Base-by-base conservation (phyloP, 2,113 vertebrate genomes). In the Pheucticus melanocephalus region DNA sequence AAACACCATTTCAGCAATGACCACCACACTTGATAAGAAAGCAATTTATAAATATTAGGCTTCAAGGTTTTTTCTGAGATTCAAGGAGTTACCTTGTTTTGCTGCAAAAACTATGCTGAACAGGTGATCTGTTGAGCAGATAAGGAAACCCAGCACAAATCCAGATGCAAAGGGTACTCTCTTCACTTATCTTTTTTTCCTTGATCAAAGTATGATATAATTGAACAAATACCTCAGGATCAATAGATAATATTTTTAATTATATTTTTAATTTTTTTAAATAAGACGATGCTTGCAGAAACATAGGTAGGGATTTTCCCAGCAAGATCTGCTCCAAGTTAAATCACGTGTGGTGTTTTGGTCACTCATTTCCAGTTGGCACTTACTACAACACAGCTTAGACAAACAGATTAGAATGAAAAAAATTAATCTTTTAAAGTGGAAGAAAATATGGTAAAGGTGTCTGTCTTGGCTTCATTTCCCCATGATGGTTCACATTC, bases 261-360 rank as follows among this genome's bases (percentile, higher is more conserved):
- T 45, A 5, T 8, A 9, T 39, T 25, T 21, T n/a, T 3, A 11
- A 4, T 30, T 47, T 0, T 24, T 56, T 37, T 15, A n/a, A 47
- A 35, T 10, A 28, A 51, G 13, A 9, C 30, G 37, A n/a, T 45
- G 3, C 24, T 76, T 79, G 40, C 33, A 92, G 13, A 66, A 42
- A 31, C 6, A 59, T 3, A 51, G 24, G 20, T 35, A 86, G 33
- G 44, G 22, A 64, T 48, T 61, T 89, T 61, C 30, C 19, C 47
- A 75, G 21, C 28, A 70, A 90, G 39, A n/a, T 37, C 53, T 73
- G 28, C 15, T 80, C 14, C 35, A 82, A 85, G 33, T 51, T 56
- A 78, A 86, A 61, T 57, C 60, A 69, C 31, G 70, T 31, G 15
- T 76, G 20, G 17, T 65, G 35, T 19, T 61, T 82, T 51, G 33